Percentiles rank a stretch among this genome's conserved stretches.
Conservation (phyloP, 2,113 vertebrate genomes). For the Thryonomys swinderianus region DNA sequence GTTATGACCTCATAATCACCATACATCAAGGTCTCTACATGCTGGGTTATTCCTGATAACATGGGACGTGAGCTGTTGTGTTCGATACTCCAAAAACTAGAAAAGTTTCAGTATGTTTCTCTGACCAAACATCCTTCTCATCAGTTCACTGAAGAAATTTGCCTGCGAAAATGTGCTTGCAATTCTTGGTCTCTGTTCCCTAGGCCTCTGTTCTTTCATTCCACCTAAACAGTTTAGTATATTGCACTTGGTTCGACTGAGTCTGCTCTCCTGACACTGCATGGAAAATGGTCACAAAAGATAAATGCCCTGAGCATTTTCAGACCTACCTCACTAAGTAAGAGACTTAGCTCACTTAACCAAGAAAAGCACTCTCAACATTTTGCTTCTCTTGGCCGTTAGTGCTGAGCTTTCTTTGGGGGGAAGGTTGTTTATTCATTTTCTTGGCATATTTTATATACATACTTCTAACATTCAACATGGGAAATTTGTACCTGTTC, state of each 20-base stretch:
- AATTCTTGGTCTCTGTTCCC: neutral
- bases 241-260: neutral
- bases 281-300: neutral
- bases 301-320: neutral
- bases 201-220: neutral
- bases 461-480: neutral
- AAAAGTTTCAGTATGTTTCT: neutral
- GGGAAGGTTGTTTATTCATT: neutral
- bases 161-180: neutral
- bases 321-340: neutral
- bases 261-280: neutral
- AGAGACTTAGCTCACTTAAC: neutral
- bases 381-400: neutral
- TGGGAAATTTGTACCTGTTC: neutral
- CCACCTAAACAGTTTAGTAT: neutral
- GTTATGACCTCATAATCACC: fast-evolving
- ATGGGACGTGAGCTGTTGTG: neutral
- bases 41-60: neutral
- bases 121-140: neutral
- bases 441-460: neutral
- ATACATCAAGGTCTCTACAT: neutral
- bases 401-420: neutral
- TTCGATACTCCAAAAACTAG: neutral
- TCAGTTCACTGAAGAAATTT: neutral
- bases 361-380: neutral